Evolutionary conservation across 2,113 vertebrate genomes (phyloP).

Genomic region (Fukomys damarensis): DNA sequence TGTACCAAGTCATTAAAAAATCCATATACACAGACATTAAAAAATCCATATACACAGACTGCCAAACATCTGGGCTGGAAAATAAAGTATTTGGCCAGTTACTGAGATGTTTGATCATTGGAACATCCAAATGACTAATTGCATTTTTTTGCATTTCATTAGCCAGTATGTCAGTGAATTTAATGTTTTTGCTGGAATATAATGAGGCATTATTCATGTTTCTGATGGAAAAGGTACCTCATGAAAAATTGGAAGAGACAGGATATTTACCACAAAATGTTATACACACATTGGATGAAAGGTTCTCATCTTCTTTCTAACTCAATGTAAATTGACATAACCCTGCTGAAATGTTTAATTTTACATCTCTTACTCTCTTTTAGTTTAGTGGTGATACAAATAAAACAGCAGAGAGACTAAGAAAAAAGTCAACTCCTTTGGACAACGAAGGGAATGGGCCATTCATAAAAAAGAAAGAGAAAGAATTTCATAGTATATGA

Average conservation of each 20-base stretch:
- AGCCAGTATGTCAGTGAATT: neutral
- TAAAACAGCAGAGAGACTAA: neutral
- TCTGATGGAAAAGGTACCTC: neutral
- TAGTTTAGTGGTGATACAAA: neutral
- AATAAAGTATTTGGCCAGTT: neutral
- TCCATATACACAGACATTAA: neutral
- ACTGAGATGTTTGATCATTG: conserved; percentile 36
- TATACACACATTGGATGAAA: neutral
- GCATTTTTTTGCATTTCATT: conserved; percentile 23
- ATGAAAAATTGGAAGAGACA: conserved; percentile 16
- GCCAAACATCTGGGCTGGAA: neutral
- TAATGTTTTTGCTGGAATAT: neutral
- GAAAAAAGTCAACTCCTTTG: no score
- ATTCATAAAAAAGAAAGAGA: neutral
- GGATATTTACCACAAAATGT: neutral
- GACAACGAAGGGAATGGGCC: neutral
- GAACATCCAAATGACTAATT: neutral
- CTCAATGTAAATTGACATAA: neutral
- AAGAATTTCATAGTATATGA: neutral
- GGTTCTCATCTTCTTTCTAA: conserved; percentile 9
- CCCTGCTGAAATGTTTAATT: conserved; percentile 29
- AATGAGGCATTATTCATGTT: neutral
- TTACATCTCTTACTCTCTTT: neutral
- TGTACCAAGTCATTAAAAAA: neutral
- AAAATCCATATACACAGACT: neutral